Conservation (phyloP, 2,113 vertebrate species). For the Pelusios castaneus region DNA sequence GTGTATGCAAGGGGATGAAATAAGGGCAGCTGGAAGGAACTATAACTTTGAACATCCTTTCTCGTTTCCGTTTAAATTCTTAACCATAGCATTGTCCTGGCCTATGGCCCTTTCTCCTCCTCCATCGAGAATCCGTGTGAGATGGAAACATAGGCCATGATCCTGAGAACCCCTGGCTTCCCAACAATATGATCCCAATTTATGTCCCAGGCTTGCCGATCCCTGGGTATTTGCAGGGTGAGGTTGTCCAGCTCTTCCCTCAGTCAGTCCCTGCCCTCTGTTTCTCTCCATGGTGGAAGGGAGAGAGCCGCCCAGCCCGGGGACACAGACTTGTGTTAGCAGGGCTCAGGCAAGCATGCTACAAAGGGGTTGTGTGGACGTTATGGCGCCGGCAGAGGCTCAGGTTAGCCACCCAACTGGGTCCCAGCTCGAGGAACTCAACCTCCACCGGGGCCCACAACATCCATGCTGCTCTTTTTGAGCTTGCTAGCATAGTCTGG, state of each 20-base stretch:
- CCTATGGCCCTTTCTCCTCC: not conserved
- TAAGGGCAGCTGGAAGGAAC: not conserved
- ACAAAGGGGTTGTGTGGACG: not conserved
- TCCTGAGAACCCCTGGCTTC: not conserved
- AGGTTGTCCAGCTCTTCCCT: not conserved
- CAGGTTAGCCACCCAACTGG: not conserved
- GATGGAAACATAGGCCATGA: not conserved
- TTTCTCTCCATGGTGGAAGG: no score
- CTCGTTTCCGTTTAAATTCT: not conserved
- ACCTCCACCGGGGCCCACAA: not conserved
- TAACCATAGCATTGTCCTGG: not conserved
- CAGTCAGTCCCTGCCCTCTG: not conserved
- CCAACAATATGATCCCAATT: not conserved
- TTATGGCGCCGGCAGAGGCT: not conserved
- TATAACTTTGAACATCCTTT: not conserved
- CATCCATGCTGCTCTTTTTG: not conserved
- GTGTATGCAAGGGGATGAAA: not conserved
- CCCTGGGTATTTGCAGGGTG: not conserved
- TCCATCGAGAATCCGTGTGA: not conserved
- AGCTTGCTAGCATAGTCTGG: not conserved
- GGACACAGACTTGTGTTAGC: not conserved
- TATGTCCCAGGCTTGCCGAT: not conserved
- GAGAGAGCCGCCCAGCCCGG: not conserved
- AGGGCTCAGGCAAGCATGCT: not conserved
- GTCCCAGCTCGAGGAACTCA: no score